Evolutionary conservation across 2,113 vertebrate species (phyloP).

Genomic region (Agapornis roseicollis): DNA sequence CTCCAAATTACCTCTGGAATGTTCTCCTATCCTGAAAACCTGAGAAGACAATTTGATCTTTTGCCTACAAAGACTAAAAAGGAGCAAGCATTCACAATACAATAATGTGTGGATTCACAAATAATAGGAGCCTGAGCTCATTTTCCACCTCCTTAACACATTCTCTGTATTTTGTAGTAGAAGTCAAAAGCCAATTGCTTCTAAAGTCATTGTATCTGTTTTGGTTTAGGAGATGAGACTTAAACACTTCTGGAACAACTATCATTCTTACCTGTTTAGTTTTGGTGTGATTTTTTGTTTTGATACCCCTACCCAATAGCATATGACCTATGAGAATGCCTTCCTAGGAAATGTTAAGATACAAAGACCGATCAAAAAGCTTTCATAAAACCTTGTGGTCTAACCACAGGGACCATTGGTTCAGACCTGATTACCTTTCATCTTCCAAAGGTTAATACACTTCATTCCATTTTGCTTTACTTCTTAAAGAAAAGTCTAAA

Average conservation of each 20-base stretch:
- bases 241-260: background rate
- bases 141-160: slow-evolving; percentile 47
- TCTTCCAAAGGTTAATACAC: slow-evolving; percentile 33
- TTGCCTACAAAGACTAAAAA: background rate
- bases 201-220: background rate
- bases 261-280: background rate
- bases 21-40: background rate
- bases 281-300: background rate
- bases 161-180: slow-evolving; percentile 10
- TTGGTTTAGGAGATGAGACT: background rate
- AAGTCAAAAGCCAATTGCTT: background rate
- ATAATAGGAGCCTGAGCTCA: background rate
- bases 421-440: slow-evolving; percentile 31
- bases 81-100: background rate
- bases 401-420: slow-evolving; percentile 23
- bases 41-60: background rate
- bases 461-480: slow-evolving; percentile 10
- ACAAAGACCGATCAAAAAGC: background rate
- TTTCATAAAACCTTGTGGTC: slow-evolving; percentile 38
- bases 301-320: background rate
- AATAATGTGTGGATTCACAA: slow-evolving; percentile 1
- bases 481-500: background rate
- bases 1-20: background rate
- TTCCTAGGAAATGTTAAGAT: background rate
- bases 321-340: background rate